Conservation (phyloP, 2,113 vertebrate genomes). For the Anarhynchus alexandrinus region DNA sequence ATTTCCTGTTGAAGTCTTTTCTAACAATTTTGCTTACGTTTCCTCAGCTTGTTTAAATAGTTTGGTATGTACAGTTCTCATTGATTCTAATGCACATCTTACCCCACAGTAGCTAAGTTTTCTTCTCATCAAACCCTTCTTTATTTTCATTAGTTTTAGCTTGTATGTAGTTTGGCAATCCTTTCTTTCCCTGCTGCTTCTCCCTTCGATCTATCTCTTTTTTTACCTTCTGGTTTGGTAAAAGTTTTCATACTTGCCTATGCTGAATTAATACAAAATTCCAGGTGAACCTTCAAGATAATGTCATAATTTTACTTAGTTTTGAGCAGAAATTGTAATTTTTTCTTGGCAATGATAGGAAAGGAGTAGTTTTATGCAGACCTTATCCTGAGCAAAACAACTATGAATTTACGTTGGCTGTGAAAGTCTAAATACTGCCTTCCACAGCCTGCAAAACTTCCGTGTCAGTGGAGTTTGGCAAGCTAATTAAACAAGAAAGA, state of each 20-base stretch:
- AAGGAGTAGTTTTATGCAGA: background rate
- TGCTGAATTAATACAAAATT: background rate
- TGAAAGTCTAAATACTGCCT: background rate
- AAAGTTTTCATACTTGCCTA: background rate
- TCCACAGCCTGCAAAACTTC: background rate
- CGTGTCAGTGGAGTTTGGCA: background rate
- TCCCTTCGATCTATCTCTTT: background rate
- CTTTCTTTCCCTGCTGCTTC: background rate
- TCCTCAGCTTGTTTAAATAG: background rate
- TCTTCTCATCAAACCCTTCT: background rate
- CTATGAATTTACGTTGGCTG: background rate
- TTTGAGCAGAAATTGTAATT: background rate
- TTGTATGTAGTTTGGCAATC: background rate
- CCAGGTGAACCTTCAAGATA: background rate
- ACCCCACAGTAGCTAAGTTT: background rate
- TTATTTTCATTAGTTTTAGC: background rate
- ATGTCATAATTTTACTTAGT: background rate
- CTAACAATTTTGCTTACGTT: background rate
- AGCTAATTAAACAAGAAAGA: background rate
- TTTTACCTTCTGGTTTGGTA: background rate
- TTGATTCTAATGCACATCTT: background rate
- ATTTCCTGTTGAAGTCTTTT: background rate
- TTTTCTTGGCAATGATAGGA: background rate
- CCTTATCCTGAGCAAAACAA: background rate
- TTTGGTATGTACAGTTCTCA: background rate